Conservation (phyloP, 2,797 vertebrate genomes). For the Cyclura pinguis region DNA sequence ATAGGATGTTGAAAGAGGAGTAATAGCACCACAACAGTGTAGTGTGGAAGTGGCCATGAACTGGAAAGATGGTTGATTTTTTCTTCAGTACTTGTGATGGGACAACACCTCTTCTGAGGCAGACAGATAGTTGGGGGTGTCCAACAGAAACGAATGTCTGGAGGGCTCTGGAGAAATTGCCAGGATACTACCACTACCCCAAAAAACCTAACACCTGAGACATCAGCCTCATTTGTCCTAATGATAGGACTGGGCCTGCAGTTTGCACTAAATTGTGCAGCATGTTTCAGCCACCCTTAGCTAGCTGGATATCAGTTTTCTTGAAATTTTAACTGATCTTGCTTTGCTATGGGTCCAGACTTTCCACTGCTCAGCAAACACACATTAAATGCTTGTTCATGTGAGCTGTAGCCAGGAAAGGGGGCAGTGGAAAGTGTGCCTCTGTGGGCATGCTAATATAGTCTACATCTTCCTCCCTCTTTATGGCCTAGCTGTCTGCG, state of each 20-base stretch:
- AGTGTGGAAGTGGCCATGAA: background rate
- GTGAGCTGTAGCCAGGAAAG: background rate
- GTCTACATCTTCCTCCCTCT: background rate
- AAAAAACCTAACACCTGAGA: background rate
- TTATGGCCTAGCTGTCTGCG: background rate
- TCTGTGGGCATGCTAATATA: background rate
- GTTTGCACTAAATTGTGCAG: background rate
- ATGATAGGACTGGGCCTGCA: background rate
- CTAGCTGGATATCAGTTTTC: background rate
- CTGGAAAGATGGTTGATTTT: background rate
- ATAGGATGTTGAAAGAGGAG: too few species aligned
- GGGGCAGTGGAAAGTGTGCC: background rate
- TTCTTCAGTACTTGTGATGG: background rate
- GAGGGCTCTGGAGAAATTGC: background rate
- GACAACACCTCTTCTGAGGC: background rate
- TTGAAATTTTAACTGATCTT: background rate
- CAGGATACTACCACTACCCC: background rate
- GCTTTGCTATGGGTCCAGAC: background rate
- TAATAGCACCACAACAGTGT: too few species aligned
- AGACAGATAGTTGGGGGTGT: background rate
- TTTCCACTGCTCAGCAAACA: conserved; percentile 16
- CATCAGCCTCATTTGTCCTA: background rate
- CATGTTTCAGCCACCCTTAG: background rate
- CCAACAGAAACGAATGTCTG: background rate
- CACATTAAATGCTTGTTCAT: background rate